phyloP scores from a whole-genome alignment of 2,113 vertebrate species.

The Proterorhinus semilunaris region DNA sequence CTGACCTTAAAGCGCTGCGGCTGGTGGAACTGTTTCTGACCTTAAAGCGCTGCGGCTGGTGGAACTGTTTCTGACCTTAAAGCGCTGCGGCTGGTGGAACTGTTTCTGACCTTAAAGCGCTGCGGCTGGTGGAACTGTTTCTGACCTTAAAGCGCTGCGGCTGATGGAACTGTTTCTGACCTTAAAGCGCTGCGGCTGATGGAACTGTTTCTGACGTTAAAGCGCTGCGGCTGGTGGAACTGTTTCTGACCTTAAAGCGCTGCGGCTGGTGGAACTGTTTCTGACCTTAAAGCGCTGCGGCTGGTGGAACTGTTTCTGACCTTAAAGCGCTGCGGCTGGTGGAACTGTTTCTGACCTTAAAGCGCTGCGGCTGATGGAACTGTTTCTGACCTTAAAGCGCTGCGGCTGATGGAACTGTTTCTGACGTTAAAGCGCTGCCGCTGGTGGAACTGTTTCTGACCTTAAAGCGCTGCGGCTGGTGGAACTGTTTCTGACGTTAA shows the following conservation, averaged over 20 bases:
- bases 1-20: conserved; percentile 90
- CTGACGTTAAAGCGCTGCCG: conserved; percentile 89
- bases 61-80: conserved; percentile 86
- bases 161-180: conserved; percentile 85
- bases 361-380: conserved; percentile 93
- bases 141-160: conserved; percentile 90
- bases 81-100: conserved; percentile 93
- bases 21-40: conserved; percentile 86
- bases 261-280: conserved; percentile 91
- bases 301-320: conserved; percentile 86
- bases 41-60: conserved; percentile 94
- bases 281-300: conserved; percentile 90
- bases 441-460: conserved; percentile 86
- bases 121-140: conserved; percentile 91
- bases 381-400: conserved; percentile 86
- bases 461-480: conserved; percentile 94
- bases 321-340: conserved; percentile 94
- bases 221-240: conserved; percentile 93
- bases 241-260: conserved; percentile 86
- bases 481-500: conserved; percentile 86
- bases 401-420: conserved; percentile 91
- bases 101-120: conserved; percentile 86
- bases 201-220: conserved; percentile 86
- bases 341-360: conserved; percentile 86
- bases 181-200: conserved; percentile 94